These are phyloP conservation scores for Cephus runcator DNA, from an alignment of 2,888 invertebrate species.

Conservation along the genomic window DNA sequence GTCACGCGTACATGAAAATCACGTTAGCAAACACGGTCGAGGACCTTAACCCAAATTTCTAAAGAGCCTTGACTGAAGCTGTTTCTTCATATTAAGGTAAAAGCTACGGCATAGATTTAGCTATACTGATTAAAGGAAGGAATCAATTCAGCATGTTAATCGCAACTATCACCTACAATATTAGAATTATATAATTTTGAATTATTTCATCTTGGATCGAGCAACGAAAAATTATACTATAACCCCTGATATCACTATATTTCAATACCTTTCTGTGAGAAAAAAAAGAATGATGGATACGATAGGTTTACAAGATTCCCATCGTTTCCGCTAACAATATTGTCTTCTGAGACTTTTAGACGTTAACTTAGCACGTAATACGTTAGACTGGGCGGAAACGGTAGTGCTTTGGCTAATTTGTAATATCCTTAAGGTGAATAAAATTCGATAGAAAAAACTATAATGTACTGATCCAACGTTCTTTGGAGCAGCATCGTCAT, in stretches of 20 bases:
- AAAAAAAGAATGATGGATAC: neutral
- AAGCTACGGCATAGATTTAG: neutral
- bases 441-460: neutral
- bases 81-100: neutral
- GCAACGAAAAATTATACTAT: neutral
- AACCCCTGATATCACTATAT: neutral
- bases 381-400: constrained; percentile 16
- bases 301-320: neutral
- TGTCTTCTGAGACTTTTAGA: neutral
- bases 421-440: constrained; percentile 2
- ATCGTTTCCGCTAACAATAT: neutral
- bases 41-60: neutral
- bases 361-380: neutral
- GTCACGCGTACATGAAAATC: neutral
- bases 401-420: constrained; percentile 17
- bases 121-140: neutral
- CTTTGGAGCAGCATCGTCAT: constrained; percentile 55
- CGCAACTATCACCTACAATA: neutral
- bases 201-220: neutral
- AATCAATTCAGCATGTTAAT: neutral
- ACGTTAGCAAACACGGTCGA: neutral
- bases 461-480: constrained; percentile 9
- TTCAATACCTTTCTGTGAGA: neutral
- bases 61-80: neutral
- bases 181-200: neutral